phyloP scores from a whole-genome alignment of 2,797 vertebrate genomes.

The Lutjanus argentimaculatus region DNA sequence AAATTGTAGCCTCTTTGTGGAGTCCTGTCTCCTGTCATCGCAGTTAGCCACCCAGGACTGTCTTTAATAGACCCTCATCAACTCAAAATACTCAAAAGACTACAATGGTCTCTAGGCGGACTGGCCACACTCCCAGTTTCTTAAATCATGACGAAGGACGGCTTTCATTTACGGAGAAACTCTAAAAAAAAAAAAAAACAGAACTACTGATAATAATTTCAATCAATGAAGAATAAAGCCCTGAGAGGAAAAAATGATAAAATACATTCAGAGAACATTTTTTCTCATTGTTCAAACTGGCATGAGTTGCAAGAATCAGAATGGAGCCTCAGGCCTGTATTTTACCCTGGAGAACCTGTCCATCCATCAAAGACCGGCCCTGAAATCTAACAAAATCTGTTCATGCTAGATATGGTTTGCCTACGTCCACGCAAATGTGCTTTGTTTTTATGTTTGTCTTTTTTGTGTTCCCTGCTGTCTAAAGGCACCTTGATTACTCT shows the following conservation, averaged over 20 bases:
- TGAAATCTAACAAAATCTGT: slow-evolving; percentile 47
- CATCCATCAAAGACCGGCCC: slow-evolving; percentile 46
- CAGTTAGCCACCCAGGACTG: slow-evolving; percentile 50
- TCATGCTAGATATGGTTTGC: slow-evolving; percentile 54
- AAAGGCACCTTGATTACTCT: slow-evolving; percentile 44
- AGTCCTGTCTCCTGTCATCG: slow-evolving; percentile 38
- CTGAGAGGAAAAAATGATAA: not conserved
- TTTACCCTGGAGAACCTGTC: slow-evolving; percentile 47
- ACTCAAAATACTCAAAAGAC: slow-evolving; percentile 22
- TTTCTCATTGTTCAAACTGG: slow-evolving; percentile 54
- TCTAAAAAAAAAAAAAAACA: not conserved
- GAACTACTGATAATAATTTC: slow-evolving; percentile 26
- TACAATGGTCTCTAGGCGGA: slow-evolving; percentile 12
- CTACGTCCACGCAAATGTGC: slow-evolving; percentile 42
- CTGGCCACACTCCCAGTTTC: slow-evolving; percentile 16
- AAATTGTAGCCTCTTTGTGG: slow-evolving; percentile 40
- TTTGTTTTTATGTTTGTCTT: slow-evolving; percentile 50
- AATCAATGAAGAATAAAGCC: slow-evolving; percentile 34
- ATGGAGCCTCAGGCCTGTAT: slow-evolving; percentile 36
- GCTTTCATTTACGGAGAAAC: slow-evolving; percentile 37
- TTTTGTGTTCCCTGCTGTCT: slow-evolving; percentile 48
- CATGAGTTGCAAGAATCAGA: slow-evolving; percentile 57
- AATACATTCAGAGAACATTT: slow-evolving; percentile 16
- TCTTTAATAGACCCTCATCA: slow-evolving; percentile 45
- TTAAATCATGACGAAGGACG: slow-evolving; percentile 25